Percentiles rank a stretch among this genome's conserved stretches.
phyloP scores from a whole-genome alignment of 2,888 invertebrate species.

The Clitarchus hookeri region DNA sequence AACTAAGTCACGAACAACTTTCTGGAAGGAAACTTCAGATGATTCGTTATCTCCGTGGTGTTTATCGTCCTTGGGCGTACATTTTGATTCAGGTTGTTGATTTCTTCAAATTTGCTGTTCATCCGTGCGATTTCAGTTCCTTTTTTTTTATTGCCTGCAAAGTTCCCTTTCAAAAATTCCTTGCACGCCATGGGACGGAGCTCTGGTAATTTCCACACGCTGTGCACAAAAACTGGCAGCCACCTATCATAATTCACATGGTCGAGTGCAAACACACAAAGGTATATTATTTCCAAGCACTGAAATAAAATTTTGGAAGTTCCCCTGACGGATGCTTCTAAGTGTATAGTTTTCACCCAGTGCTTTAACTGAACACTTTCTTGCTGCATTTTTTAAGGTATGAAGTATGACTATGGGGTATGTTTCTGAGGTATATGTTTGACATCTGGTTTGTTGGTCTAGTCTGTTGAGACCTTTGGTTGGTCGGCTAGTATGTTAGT shows the following conservation, averaged over 20 bases:
- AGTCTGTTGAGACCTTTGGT: neutral
- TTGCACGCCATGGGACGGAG: neutral
- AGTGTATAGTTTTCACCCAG: neutral
- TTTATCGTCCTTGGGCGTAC: neutral
- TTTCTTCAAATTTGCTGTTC: too few relatives aligned
- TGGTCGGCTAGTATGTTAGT: neutral
- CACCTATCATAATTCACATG: neutral
- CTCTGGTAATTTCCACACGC: neutral
- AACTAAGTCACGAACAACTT: neutral
- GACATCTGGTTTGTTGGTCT: too few relatives aligned
- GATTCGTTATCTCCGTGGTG: neutral
- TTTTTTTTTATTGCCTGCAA: neutral
- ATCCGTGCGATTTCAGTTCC: neutral
- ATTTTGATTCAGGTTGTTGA: too few relatives aligned
- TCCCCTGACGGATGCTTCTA: neutral
- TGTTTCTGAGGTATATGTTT: neutral
- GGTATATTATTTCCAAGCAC: neutral
- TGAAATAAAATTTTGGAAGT: neutral
- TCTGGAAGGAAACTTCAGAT: neutral
- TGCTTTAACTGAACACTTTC: neutral
- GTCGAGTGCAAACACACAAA: neutral
- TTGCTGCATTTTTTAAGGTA: neutral
- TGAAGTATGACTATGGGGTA: too few relatives aligned
- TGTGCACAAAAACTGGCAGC: constrained; percentile 16
- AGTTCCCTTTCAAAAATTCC: neutral